Evolutionary conservation across 1,140 invertebrate genomes (phyloP).

Genomic region (Idris sp.): DNA sequence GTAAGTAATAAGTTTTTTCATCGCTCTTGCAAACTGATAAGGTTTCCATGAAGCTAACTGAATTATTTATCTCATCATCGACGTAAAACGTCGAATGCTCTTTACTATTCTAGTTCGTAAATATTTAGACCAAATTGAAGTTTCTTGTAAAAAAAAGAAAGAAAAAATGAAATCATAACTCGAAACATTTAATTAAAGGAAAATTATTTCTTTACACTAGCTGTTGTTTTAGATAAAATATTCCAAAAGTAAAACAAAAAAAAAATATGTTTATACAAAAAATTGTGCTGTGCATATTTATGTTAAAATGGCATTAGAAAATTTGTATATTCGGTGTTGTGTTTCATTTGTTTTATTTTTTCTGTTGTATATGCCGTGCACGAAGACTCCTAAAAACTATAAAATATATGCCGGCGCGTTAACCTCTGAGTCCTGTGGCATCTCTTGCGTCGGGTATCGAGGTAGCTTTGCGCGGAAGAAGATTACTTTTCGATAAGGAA

Average conservation of each 20-base stretch:
- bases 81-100: slow-evolving; percentile 62
- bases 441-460: slow-evolving; percentile 45
- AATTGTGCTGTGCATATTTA: slow-evolving; percentile 27
- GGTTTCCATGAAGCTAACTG: slow-evolving; percentile 70
- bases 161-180: too few relatives aligned
- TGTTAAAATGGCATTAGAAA: slow-evolving; percentile 33
- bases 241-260: too few relatives aligned
- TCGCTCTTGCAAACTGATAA: slow-evolving; percentile 75
- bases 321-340: slow-evolving; percentile 33
- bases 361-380: slow-evolving; percentile 61
- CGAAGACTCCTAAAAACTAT: slow-evolving; percentile 63
- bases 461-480: slow-evolving; percentile 62
- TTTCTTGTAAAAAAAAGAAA: slow-evolving; percentile 51
- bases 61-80: slow-evolving; percentile 75
- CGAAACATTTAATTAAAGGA: slow-evolving; percentile 43
- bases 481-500: slow-evolving; percentile 79
- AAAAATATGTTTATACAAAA: too few relatives aligned
- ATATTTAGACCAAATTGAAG: slow-evolving; percentile 63
- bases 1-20: slow-evolving; percentile 78
- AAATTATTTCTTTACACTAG: slow-evolving; percentile 29
- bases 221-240: too few relatives aligned
- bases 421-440: slow-evolving; percentile 65
- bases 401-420: slow-evolving; percentile 67
- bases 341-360: too few relatives aligned
- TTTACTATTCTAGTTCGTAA: slow-evolving; percentile 66